Evolutionary conservation across 64 coral and sea anemone species (phyloP).

Genomic region (Porites australiensis): DNA sequence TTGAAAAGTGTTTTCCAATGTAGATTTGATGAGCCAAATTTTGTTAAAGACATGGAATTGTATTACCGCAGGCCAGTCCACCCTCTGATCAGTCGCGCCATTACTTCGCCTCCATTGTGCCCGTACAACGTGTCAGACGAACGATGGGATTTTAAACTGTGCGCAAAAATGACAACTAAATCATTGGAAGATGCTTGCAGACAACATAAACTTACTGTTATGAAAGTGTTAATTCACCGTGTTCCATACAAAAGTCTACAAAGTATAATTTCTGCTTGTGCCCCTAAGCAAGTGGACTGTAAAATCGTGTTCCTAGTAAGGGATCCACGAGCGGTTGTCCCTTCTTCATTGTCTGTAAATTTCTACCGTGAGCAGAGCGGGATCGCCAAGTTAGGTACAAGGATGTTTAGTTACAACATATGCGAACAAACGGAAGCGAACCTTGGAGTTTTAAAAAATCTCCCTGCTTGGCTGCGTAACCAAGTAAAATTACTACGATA

Average conservation of each 20-base stretch:
- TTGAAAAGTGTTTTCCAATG: not conserved
- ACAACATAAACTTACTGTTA: slow-evolving; percentile 7
- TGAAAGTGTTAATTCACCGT: not conserved
- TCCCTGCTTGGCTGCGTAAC: not conserved
- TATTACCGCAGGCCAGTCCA: slow-evolving; percentile 2
- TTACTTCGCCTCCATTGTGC: slow-evolving; percentile 10
- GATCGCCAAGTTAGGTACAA: not conserved
- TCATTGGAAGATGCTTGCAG: not conserved
- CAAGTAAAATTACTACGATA: slow-evolving; percentile 3
- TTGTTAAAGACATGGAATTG: not conserved
- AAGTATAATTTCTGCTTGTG: not conserved
- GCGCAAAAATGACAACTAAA: not conserved
- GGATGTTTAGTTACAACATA: not conserved
- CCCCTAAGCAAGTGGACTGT: not conserved
- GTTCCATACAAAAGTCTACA: slow-evolving; percentile 4
- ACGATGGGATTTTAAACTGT: not conserved
- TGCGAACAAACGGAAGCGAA: slow-evolving; percentile 1
- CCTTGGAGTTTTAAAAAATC: not conserved
- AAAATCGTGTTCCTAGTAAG: not conserved
- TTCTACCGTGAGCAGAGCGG: not conserved
- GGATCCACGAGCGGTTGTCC: not conserved
- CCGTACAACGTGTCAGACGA: not conserved
- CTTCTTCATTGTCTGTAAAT: not conserved
- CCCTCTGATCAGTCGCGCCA: slow-evolving; percentile 2
- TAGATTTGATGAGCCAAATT: not conserved